Conservation (phyloP, 2,113 vertebrate genomes). For the Arizona elegans region DNA sequence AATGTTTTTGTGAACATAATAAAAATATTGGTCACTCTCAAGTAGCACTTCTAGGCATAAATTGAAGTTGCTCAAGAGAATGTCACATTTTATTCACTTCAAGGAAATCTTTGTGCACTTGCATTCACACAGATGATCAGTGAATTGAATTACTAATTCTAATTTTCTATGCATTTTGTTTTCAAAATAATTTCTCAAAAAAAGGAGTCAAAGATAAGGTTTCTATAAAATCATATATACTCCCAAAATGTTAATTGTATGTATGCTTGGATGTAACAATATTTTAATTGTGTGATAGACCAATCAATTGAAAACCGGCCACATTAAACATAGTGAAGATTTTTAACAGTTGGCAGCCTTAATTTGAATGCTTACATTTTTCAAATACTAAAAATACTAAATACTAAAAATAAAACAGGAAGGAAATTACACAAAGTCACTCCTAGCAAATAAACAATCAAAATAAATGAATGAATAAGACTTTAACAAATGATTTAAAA, state of each 20-base stretch:
- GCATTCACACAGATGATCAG: neutral
- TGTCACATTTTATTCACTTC: neutral
- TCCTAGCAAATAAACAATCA: slow-evolving; percentile 21
- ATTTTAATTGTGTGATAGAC: slow-evolving; percentile 23
- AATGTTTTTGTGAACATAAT: neutral
- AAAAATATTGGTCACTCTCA: neutral
- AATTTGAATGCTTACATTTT: slow-evolving; percentile 27
- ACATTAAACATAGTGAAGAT: slow-evolving; percentile 3
- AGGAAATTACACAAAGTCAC: slow-evolving; percentile 10
- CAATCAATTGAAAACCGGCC: slow-evolving; percentile 15
- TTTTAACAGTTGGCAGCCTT: neutral
- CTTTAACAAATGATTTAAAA: slow-evolving; percentile 22
- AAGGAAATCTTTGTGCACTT: neutral
- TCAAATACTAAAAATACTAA: slow-evolving; percentile 33
- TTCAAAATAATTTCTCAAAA: neutral
- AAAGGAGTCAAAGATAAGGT: neutral
- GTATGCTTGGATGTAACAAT: neutral
- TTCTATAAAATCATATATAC: neutral
- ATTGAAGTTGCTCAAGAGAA: neutral
- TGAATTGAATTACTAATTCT: neutral
- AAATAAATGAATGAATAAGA: slow-evolving; percentile 10
- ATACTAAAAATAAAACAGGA: slow-evolving; percentile 36
- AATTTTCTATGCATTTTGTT: neutral
- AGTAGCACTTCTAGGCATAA: neutral
- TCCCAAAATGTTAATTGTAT: slow-evolving; percentile 13